phyloP scores from a whole-genome alignment of 2,888 invertebrate species.

The Parnassius smintheus region DNA sequence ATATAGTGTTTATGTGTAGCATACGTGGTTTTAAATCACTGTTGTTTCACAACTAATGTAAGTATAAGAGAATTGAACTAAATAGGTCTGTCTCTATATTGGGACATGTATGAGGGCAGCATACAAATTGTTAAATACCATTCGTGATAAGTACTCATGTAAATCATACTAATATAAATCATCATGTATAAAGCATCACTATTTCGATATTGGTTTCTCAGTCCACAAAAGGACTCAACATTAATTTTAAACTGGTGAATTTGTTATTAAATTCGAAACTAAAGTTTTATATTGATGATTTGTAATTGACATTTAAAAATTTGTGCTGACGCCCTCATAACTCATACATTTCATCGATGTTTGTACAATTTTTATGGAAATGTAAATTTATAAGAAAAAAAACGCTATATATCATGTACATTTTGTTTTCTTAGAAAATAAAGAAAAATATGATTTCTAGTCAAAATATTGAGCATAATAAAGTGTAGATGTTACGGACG shows the following conservation, averaged over 20 bases:
- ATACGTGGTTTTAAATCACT: constrained; percentile 59
- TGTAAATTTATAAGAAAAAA: constrained; percentile 68
- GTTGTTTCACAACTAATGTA: constrained; percentile 50
- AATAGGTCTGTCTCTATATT: constrained; percentile 22
- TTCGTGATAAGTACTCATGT: background rate
- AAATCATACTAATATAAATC: background rate
- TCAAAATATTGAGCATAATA: constrained; percentile 81
- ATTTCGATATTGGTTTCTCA: too few relatives aligned
- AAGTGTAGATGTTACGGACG: constrained; percentile 75
- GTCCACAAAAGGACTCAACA: too few relatives aligned
- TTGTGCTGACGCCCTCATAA: constrained; percentile 22
- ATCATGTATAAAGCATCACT: too few relatives aligned
- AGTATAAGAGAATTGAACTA: constrained; percentile 38
- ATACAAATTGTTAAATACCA: constrained; percentile 13
- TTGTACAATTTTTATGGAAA: constrained; percentile 74
- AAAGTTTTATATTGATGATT: background rate
- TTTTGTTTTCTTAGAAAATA: constrained; percentile 76
- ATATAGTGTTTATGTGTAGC: constrained; percentile 42
- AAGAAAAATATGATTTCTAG: constrained; percentile 78
- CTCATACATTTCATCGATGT: constrained; percentile 68
- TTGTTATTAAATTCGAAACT: too few relatives aligned
- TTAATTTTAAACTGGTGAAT: too few relatives aligned
- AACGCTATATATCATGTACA: constrained; percentile 77
- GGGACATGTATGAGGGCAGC: constrained; percentile 14
- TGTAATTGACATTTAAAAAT: constrained; percentile 10